Evolutionary conservation across 2,888 invertebrate species (phyloP).

Genomic region (Pyrrhia umbra): DNA sequence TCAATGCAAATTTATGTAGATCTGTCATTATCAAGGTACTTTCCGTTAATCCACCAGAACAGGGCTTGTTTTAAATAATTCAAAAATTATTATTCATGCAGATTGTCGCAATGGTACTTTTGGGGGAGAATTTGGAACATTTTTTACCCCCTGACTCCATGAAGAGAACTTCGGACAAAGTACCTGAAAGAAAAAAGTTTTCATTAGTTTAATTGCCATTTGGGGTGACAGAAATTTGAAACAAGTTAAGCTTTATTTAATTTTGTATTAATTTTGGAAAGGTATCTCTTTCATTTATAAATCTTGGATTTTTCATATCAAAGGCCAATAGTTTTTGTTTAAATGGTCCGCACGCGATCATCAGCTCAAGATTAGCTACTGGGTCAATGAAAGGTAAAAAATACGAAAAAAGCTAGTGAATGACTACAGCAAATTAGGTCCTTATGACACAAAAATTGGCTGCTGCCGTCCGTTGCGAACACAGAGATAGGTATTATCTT

Average conservation of each 20-base stretch:
- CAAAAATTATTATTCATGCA: slow-evolving; percentile 79
- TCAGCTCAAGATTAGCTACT: neutral
- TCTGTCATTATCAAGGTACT: slow-evolving; percentile 64
- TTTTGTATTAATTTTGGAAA: slow-evolving; percentile 35
- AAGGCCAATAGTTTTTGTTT: neutral
- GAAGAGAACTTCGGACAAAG: slow-evolving; percentile 35
- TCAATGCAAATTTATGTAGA: slow-evolving; percentile 76
- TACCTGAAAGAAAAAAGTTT: slow-evolving; percentile 63
- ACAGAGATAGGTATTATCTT: neutral
- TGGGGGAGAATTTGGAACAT: slow-evolving; percentile 7
- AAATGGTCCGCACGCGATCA: neutral
- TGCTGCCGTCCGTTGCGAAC: neutral
- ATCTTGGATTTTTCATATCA: neutral
- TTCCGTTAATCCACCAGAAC: slow-evolving; percentile 73
- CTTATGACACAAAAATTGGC: neutral
- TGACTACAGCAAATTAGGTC: too few species aligned
- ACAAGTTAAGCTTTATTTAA: slow-evolving; percentile 50
- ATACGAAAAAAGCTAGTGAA: neutral
- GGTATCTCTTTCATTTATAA: slow-evolving; percentile 9
- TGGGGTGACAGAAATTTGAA: slow-evolving; percentile 37
- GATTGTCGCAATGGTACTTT: slow-evolving; percentile 64
- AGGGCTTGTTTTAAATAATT: slow-evolving; percentile 74
- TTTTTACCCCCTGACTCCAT: slow-evolving; percentile 45
- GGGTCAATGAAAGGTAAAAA: too few species aligned
- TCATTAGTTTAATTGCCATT: slow-evolving; percentile 57